Base-by-base conservation (phyloP, 2,113 vertebrate genomes). In the Zosterops lateralis region DNA sequence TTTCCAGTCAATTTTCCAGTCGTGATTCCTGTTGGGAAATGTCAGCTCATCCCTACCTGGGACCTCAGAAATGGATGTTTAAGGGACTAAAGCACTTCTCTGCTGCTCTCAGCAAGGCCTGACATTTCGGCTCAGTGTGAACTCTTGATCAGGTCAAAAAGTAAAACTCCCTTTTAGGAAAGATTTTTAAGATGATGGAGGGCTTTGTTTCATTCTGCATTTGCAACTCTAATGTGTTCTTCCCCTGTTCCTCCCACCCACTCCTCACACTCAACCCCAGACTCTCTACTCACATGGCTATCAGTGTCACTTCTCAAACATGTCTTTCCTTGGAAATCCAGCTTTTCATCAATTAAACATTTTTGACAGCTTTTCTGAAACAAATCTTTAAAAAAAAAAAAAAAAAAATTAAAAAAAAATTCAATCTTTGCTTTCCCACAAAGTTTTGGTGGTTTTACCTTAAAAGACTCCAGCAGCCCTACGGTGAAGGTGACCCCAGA, bases 311-410 rank as follows among this genome's bases (percentile, higher is more conserved):
- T 75, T 64, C 80, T 94, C 86, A 89, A 96, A 84, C 89, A 36
- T 93, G 93, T 47, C 93, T 85, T 89, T 91, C 92, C 93, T 60
- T 68, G 57, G 29, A 94, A 93, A 90, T 74, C 78, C 96, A 96
- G 91, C 89, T 96, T 96, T 97, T 94, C 91, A 95, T 96, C 95
- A 97, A 95, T 95, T 97, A 97, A 95, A 96, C 93, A 96, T 96
- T 95, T 96, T n/a, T 95, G 94, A 92, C 94, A 80, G 95, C 93
- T 94, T 95, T 96, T 95, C 68, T 88, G 82, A 97, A 95, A 88
- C 72, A 95, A 92, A 85, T 64, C 29, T 58, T 5, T 0, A 36
- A 62, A 29, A 62, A 62, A 62, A 62, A 29, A 29, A 65, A 36
- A 19, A 17, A 58, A 50, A 26, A 7, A 36, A 62, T 10, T 10